Conservation (phyloP, 2,888 invertebrate genomes). For the Anagyrus pseudococci region DNA sequence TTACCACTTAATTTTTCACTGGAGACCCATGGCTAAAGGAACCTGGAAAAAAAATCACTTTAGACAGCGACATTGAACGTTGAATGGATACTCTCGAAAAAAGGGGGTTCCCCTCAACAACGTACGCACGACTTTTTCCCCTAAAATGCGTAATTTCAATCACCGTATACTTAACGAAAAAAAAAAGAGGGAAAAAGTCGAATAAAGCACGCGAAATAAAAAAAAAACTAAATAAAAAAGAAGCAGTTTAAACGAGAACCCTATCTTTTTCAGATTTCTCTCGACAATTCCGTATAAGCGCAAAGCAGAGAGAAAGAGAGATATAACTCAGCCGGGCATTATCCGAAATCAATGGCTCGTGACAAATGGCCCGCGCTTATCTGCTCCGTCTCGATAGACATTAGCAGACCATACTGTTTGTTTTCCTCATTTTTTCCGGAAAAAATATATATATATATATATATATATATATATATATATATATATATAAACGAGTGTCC, state of each 20-base stretch:
- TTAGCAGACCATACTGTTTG: slow-evolving; percentile 28
- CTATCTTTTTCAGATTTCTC: slow-evolving; percentile 31
- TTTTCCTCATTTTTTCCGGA: slow-evolving; percentile 19
- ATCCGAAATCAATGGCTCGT: slow-evolving; percentile 38
- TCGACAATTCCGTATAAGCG: slow-evolving; percentile 11
- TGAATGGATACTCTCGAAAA: no score
- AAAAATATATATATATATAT: no score
- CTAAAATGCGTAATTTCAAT: slow-evolving; percentile 34
- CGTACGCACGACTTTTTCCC: no score
- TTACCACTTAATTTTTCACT: no score
- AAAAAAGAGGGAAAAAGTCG: slow-evolving; percentile 1
- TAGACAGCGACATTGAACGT: no score
- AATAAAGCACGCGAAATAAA: no score
- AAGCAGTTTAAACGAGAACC: slow-evolving; percentile 16
- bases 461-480: no score
- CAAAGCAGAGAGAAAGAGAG: background rate
- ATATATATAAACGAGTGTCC: background rate
- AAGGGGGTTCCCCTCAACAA: no score
- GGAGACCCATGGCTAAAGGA: no score
- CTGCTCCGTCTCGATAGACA: slow-evolving; percentile 28
- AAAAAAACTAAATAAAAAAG: no score
- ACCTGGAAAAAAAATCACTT: no score
- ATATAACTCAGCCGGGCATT: slow-evolving; percentile 28
- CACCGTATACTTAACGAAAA: slow-evolving; percentile 4
- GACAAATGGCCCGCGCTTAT: slow-evolving; percentile 35